Evolutionary conservation across 2,113 vertebrate genomes (phyloP).

Genomic region (Diadophis punctatus): DNA sequence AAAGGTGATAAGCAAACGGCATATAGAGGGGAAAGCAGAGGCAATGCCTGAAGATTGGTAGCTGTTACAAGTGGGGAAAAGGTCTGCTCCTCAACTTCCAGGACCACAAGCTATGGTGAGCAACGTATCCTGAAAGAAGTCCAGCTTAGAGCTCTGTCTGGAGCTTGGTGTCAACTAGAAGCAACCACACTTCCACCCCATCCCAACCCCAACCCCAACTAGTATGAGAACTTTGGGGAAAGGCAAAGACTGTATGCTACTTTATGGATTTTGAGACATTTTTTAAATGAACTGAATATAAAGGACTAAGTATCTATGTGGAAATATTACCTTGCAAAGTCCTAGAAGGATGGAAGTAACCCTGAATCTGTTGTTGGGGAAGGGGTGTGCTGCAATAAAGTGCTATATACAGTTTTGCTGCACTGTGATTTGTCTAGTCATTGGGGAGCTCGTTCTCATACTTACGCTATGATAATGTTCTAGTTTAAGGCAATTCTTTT

Average conservation of each 20-base stretch:
- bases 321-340: background rate
- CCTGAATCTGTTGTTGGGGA: background rate
- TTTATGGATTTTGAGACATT: too few relatives aligned
- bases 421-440: background rate
- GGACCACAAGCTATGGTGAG: background rate
- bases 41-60: background rate
- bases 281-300: background rate
- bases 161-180: background rate
- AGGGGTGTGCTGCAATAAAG: background rate
- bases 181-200: background rate
- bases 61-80: background rate
- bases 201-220: background rate
- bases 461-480: rapidly evolving
- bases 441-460: background rate
- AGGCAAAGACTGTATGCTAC: background rate
- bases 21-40: too few relatives aligned
- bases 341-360: background rate
- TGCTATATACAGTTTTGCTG: background rate
- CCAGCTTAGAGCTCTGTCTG: background rate
- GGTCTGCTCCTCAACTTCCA: background rate
- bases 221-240: background rate
- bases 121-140: background rate
- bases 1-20: background rate
- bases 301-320: background rate
- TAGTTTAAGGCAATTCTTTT: rapidly evolving